These are phyloP conservation scores for Carollia perspicillata DNA, from an alignment of 2,113 vertebrate genomes.

Conservation along the genomic window DNA sequence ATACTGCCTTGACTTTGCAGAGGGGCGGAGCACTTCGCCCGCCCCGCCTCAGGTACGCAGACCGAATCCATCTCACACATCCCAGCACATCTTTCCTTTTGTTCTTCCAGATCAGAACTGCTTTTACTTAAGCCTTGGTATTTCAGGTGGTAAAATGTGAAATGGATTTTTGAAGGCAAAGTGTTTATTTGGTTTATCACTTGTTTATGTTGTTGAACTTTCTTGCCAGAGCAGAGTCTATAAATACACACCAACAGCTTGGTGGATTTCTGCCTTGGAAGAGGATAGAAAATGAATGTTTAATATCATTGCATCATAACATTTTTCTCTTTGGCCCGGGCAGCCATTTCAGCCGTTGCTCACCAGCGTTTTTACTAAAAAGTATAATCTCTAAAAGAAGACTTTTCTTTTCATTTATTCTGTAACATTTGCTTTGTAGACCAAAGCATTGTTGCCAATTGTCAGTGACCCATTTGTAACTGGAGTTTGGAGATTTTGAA, in stretches of 20 bases:
- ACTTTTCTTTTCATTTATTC: neutral
- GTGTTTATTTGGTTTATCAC: constrained; percentile 36
- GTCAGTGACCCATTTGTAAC: neutral
- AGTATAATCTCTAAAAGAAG: neutral
- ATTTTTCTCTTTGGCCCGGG: neutral
- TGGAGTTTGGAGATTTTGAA: neutral
- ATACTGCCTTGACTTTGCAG: neutral
- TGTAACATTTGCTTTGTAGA: constrained; percentile 23
- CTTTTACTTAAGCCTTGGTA: constrained; percentile 8
- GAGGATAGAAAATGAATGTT: neutral
- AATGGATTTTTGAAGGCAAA: constrained; percentile 53
- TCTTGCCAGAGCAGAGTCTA: neutral
- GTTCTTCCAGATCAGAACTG: constrained; percentile 16
- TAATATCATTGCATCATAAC: neutral
- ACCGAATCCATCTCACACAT: neutral
- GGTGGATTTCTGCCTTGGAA: neutral
- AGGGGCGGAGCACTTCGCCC: neutral
- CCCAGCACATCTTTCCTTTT: neutral
- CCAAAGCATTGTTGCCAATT: neutral
- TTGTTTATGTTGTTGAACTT: constrained; percentile 39
- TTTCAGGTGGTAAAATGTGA: constrained; percentile 8
- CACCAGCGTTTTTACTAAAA: neutral
- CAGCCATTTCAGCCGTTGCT: neutral
- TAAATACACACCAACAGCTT: neutral
- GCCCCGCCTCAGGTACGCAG: neutral